Conservation (phyloP, 1,140 invertebrate genomes). For the Nomia melanderi region DNA sequence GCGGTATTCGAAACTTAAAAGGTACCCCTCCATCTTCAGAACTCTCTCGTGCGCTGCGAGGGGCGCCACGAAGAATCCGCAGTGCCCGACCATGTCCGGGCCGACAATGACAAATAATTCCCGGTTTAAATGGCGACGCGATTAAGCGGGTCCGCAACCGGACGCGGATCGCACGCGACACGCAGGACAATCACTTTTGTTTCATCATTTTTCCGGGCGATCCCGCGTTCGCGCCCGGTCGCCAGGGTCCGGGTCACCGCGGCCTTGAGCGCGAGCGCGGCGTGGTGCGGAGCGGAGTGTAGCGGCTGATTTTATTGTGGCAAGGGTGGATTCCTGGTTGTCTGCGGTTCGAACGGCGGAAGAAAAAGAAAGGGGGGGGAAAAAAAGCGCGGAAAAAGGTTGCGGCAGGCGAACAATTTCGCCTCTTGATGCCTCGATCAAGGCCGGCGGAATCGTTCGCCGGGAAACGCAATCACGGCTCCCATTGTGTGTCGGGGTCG, state of each 20-base stretch:
- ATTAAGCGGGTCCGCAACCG: constrained; percentile 8
- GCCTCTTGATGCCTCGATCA: constrained; percentile 21
- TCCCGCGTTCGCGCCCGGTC: background rate
- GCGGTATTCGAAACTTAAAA: too few species aligned
- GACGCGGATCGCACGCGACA: background rate
- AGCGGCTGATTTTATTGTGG: constrained; percentile 45
- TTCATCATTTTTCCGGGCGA: constrained; percentile 5
- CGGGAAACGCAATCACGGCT: constrained; percentile 24
- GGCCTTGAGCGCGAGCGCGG: constrained; percentile 20
- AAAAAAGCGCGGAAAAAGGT: constrained; percentile 41
- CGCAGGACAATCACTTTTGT: constrained; percentile 28
- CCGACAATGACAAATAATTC: constrained; percentile 52
- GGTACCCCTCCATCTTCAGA: background rate
- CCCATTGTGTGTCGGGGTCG: constrained; percentile 1
- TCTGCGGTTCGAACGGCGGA: constrained; percentile 26
- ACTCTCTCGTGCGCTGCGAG: background rate
- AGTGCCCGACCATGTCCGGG: constrained; percentile 10
- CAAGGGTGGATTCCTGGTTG: constrained; percentile 10
- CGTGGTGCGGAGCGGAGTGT: too few species aligned
- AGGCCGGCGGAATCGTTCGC: constrained; percentile 31
- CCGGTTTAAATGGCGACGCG: background rate
- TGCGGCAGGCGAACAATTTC: constrained; percentile 55
- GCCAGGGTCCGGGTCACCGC: constrained; percentile 54
- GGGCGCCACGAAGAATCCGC: background rate
- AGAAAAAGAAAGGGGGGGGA: background rate